Base-by-base conservation (phyloP, 1,140 invertebrate species). In the Bombus superbus region DNA sequence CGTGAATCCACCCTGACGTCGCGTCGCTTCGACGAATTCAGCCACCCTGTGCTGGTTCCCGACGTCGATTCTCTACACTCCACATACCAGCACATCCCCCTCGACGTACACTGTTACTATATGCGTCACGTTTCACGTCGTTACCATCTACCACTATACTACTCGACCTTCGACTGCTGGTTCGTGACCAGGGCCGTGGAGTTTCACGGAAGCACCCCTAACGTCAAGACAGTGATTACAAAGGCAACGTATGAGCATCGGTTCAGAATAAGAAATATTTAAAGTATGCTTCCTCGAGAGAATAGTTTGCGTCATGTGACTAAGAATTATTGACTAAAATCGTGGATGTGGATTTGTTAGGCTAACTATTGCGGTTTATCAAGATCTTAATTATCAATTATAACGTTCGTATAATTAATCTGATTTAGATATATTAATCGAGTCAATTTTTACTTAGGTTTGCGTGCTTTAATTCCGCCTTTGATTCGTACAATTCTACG, bases 61-160 rank as follows among this genome's bases (percentile, higher is more conserved):
- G 80, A 90, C 83, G 86, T 90, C 89, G 88, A 82, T 81, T 71
- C 81, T 68, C 75, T 73, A 77, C 89, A 90, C 81, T 68, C 75
- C 69, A 77, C 89, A 90, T 90, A 62, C 89, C 89, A 44, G 83
- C 76, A 72, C 88, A 90, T 59, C 40, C 62, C 62, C 28, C 44
- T 66, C 57, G 42, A 4, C 32, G 18, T 40, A 47, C 25, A 47
- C 73, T 28, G 74, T 47, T 47, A 59, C 40, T 75, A 72, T 79
- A 77, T 88, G 53, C 69, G 81, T 83, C 57, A 84, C 82, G 44
- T 79, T 84, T 84, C 78, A 84, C 59, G 76, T 57, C 76, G 62
- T 78, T 73, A 59, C 85, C 84, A 81, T 89, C 87, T 81, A 78
- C 57, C 57, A 44, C 59, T 81, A 85, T 81, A 85, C 82, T 71